A percentile compares a stretch with the other conserved stretches of the same genome.
Conservation (phyloP, 2,113 vertebrate species). For the Salvelinus fontinalis region DNA sequence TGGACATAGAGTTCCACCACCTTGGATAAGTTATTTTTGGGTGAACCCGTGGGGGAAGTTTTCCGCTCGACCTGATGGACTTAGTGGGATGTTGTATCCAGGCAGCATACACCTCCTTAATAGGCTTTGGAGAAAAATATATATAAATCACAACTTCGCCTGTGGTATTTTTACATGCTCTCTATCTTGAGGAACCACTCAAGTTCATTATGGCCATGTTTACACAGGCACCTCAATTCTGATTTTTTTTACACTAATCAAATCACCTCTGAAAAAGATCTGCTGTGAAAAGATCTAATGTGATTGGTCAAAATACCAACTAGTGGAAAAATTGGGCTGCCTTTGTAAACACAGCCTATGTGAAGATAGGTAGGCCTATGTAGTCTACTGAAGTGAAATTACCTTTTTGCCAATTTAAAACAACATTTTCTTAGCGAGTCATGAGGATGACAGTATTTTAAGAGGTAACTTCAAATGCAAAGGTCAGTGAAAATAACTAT, state of each 20-base stretch:
- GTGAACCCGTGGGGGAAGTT: not conserved
- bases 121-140: not conserved
- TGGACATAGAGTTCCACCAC: not conserved
- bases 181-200: not conserved
- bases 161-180: constrained; percentile 3
- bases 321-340: too few relatives aligned
- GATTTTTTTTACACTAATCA: too few relatives aligned
- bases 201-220: not conserved
- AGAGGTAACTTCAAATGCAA: not conserved
- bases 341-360: too few relatives aligned
- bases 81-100: constrained; percentile 3
- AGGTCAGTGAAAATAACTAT: constrained; percentile 22
- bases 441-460: too few relatives aligned
- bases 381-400: too few relatives aligned
- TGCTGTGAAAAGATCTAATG: too few relatives aligned
- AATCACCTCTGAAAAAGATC: too few relatives aligned
- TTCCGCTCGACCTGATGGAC: constrained; percentile 13
- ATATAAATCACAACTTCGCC: not conserved
- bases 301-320: too few relatives aligned
- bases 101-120: constrained; percentile 1
- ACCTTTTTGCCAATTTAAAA: too few relatives aligned
- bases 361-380: too few relatives aligned
- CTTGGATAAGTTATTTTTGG: constrained; percentile 7
- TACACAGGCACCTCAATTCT: too few relatives aligned
- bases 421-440: too few relatives aligned